Evolutionary conservation across 2,888 invertebrate species (phyloP).

Genomic region (Limnephilus marmoratus): DNA sequence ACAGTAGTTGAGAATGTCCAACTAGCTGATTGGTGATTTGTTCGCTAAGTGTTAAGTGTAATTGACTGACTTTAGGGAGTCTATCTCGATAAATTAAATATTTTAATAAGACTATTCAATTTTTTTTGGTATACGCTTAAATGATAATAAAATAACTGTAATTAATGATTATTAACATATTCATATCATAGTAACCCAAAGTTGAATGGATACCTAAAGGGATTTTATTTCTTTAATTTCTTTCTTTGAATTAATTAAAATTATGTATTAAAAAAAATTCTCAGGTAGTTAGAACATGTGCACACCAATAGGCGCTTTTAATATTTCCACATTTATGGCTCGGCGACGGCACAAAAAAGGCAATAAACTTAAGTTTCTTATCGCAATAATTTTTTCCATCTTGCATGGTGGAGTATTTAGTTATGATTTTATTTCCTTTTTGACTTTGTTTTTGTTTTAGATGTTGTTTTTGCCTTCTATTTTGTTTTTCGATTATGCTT

Average conservation of each 20-base stretch:
- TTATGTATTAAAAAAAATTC: not conserved
- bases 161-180: not conserved
- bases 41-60: conserved; percentile 10
- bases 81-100: conserved; percentile 34
- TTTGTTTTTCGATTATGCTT: no score
- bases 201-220: no score
- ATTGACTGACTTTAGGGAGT: conserved; percentile 41
- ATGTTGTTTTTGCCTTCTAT: no score
- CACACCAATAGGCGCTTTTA: no score
- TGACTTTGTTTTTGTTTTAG: no score
- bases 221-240: not conserved
- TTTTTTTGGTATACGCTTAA: conserved; percentile 45
- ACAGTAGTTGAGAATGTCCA: not conserved
- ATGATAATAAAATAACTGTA: not conserved
- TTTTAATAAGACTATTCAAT: conserved; percentile 22
- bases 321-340: no score
- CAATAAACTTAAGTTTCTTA: no score
- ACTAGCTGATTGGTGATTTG: not conserved
- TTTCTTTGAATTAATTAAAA: not conserved
- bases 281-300: not conserved
- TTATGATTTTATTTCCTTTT: no score
- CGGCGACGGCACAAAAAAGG: no score
- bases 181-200: not conserved
- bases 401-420: no score
- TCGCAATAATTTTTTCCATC: no score